These are phyloP conservation scores for Pogonocichla stellata DNA, from an alignment of 2,113 vertebrate species.

Conservation along the genomic window DNA sequence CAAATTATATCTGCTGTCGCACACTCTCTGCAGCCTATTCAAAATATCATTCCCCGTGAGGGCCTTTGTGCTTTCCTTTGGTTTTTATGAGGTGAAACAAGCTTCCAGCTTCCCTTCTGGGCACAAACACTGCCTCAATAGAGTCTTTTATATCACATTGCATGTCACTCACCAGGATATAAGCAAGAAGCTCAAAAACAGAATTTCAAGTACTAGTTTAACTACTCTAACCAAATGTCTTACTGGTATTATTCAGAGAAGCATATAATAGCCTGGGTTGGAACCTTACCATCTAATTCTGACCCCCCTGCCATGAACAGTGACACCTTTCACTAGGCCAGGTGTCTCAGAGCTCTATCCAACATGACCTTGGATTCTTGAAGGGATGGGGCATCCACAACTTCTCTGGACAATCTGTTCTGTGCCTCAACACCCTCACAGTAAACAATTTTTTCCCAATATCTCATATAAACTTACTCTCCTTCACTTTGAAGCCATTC, in stretches of 20 bases:
- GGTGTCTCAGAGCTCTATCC: background rate
- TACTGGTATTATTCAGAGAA: background rate
- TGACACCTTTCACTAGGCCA: background rate
- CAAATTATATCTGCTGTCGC: background rate
- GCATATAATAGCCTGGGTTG: background rate
- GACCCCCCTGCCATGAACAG: background rate
- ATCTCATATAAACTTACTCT: background rate
- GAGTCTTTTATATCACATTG: background rate
- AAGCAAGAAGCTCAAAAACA: background rate
- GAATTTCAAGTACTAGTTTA: background rate
- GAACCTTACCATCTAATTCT: background rate
- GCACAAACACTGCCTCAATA: background rate
- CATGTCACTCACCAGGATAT: background rate
- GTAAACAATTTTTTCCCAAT: background rate
- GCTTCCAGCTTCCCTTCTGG: background rate
- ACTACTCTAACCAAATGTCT: background rate
- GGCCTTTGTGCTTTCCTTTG: background rate
- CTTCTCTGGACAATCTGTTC: background rate
- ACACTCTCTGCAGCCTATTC: background rate
- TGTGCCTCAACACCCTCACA: background rate
- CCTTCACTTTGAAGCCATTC: background rate
- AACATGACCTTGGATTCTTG: background rate
- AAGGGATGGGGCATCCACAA: background rate
- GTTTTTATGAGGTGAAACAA: background rate
- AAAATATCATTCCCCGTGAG: background rate